A percentile compares a stretch with the other conserved stretches of the same genome.
phyloP scores from a whole-genome alignment of 2,113 vertebrate species.

The Sitta europaea region DNA sequence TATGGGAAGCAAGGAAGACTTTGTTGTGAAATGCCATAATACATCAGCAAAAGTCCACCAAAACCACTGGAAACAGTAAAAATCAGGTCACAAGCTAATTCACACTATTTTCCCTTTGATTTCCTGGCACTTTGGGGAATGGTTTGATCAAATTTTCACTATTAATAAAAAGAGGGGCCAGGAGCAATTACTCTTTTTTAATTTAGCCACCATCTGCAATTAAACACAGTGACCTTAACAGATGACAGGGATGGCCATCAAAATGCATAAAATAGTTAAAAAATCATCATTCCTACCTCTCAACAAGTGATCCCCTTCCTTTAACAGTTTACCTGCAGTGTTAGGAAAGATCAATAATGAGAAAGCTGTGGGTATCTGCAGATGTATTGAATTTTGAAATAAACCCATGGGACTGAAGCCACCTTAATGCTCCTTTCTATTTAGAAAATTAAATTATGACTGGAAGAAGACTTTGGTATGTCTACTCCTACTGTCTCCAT shows the following conservation, averaged over 20 bases:
- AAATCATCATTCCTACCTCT: background rate
- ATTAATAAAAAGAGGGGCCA: background rate
- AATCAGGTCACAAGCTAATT: background rate
- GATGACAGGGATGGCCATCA: background rate
- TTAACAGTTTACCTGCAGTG: background rate
- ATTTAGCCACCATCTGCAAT: background rate
- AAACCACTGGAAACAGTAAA: background rate
- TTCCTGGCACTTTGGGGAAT: background rate
- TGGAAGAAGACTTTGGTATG: background rate
- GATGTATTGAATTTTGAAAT: background rate
- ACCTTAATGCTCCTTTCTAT: background rate
- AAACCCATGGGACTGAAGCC: background rate
- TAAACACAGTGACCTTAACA: background rate
- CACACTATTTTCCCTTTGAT: background rate
- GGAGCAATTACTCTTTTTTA: background rate
- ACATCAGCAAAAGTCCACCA: background rate
- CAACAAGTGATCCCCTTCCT: background rate
- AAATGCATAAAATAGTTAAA: background rate
- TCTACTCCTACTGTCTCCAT: background rate
- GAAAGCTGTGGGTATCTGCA: background rate
- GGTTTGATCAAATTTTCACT: background rate
- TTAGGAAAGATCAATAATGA: background rate
- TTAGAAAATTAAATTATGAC: background rate
- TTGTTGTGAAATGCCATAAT: background rate
- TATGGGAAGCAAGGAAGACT: background rate